Evolutionary conservation across 2,797 vertebrate species (phyloP), one percentile per base, ranked within the genome.

Genomic region (Sparidentex hasta): DNA sequence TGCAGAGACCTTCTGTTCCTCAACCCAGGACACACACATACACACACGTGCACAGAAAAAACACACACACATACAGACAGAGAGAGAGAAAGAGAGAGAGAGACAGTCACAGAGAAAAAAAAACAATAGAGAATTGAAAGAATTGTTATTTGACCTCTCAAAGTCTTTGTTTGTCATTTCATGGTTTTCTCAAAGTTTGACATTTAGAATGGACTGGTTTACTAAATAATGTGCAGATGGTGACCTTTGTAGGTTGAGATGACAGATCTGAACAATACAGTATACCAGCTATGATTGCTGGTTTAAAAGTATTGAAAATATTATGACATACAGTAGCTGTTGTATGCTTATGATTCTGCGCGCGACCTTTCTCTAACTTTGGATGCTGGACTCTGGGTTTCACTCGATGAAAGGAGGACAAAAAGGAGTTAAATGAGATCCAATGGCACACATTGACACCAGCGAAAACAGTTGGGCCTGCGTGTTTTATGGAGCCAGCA

Each of bases 1-100:
- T 94, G 95, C 93, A 91, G 95, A 96, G 95, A 95, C 95, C 95
- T 95, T 96, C 93, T 96, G 95, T 95, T 95, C 92, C 85, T 91
- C 92, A 91, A 87, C 83, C 81, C 90, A 83, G 92, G 88, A 93
- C 90, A 90, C 78, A 85, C 87, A 84, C 81, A 81, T 81, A 87
- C 65, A 81, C 65, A 65, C 46, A 54, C 74, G 58, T 74, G 71
- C 8, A 59, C 33, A 76, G 67, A 57, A 87, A 71, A 73, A 78
- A 65, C 67, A 70, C 71, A 70, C 63, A 64, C 48, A 81, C 50
- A 69, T 44, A 44, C 23, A 43, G 29, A 71, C 54, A 27, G 27
- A 27, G 27, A 27, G 27, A 27, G 27, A 27, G 50, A 55, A 0
- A 33, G 1, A 50, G 12, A 70, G 12, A 70, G 18, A 63, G 61